Evolutionary conservation across 2,797 vertebrate species (phyloP).

Genomic region (Rhinatrema bivittatum): DNA sequence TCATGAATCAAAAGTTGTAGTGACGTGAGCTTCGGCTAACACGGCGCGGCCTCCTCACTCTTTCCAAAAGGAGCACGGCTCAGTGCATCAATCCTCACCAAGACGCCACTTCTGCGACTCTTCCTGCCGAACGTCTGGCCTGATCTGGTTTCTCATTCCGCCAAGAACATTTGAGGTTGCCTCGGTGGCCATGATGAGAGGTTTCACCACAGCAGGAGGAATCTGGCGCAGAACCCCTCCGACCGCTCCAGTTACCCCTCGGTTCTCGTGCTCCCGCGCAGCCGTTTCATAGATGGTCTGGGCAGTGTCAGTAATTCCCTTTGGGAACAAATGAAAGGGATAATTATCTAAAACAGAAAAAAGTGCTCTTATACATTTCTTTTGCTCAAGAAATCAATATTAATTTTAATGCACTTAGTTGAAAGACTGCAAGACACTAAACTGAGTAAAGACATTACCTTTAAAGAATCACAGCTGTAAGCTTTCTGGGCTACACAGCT

Average conservation of each 20-base stretch:
- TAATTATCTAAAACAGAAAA: neutral
- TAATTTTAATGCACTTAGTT: too few species aligned
- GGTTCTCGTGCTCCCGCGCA: conserved; percentile 91
- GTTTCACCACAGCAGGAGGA: conserved; percentile 89
- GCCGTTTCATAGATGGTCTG: conserved; percentile 94
- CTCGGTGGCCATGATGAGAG: conserved; percentile 92
- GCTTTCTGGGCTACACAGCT: too few species aligned
- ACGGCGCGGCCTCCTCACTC: too few species aligned
- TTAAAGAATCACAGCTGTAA: too few species aligned
- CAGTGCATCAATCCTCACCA: conserved; percentile 77
- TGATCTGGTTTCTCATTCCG: conserved; percentile 97
- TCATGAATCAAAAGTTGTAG: too few species aligned
- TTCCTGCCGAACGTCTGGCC: conserved; percentile 91
- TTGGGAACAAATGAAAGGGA: conserved; percentile 1
- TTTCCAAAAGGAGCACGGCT: too few species aligned
- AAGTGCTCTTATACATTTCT: neutral
- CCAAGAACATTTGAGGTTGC: conserved; percentile 93
- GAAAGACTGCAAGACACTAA: too few species aligned
- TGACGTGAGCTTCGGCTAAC: too few species aligned
- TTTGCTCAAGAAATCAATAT: too few species aligned
- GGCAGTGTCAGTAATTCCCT: conserved; percentile 93
- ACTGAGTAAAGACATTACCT: too few species aligned
- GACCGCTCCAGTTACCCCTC: conserved; percentile 91
- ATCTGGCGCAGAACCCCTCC: conserved; percentile 94
- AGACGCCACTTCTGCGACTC: conserved; percentile 96